These are phyloP conservation scores for Brachionichthys hirsutus DNA, from an alignment of 2,113 vertebrate species.

Conservation along the genomic window DNA sequence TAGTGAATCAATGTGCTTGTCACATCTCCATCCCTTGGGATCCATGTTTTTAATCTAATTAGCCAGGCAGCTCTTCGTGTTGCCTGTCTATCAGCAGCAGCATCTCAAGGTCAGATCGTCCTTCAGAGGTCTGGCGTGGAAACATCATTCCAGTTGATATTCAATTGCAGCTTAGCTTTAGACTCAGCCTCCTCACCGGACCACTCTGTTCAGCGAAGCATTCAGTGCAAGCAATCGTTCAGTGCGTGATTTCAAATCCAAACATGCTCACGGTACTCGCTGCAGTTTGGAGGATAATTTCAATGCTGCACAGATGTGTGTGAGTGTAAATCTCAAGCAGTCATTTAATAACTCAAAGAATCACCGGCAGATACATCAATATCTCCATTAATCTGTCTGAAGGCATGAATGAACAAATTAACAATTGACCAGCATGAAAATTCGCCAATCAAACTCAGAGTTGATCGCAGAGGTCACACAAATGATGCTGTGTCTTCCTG, in stretches of 20 bases:
- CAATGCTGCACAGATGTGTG: constrained; percentile 15
- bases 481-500: neutral
- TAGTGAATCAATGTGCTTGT: constrained; percentile 73
- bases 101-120: constrained; percentile 67
- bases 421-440: constrained; percentile 22
- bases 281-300: constrained; percentile 35
- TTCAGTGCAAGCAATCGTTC: constrained; percentile 18
- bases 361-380: constrained; percentile 32
- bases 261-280: constrained; percentile 17
- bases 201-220: constrained; percentile 32
- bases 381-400: constrained; percentile 26
- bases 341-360: constrained; percentile 28
- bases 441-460: constrained; percentile 10
- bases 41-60: constrained; percentile 78
- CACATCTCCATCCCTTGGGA: constrained; percentile 70
- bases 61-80: constrained; percentile 65
- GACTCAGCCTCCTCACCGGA: constrained; percentile 39
- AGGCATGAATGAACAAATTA: constrained; percentile 31
- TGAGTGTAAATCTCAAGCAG: constrained; percentile 35
- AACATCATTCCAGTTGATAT: constrained; percentile 62
- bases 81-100: constrained; percentile 69
- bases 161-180: constrained; percentile 66
- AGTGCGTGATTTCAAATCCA: constrained; percentile 6
- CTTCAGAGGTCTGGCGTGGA: constrained; percentile 65
- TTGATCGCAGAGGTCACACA: constrained; percentile 5